phyloP scores from a whole-genome alignment of 1,140 invertebrate genomes.

The Sinella curviseta region DNA sequence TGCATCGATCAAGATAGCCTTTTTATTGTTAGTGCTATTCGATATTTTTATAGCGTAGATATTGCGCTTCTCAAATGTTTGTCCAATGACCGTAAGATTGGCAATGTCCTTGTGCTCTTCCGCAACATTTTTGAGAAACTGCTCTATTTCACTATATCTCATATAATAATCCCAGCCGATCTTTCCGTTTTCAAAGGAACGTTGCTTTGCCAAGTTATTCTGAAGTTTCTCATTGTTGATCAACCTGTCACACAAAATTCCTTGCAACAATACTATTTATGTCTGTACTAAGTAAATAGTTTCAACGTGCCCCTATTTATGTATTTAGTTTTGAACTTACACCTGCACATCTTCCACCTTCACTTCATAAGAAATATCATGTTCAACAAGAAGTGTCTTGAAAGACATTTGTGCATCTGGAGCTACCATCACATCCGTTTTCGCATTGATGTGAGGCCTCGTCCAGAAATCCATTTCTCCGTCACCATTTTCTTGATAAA shows the following conservation, averaged over 20 bases:
- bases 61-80: conserved; percentile 55
- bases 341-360: conserved; percentile 32
- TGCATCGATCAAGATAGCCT: background rate
- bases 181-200: background rate
- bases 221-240: background rate
- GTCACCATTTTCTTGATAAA: conserved; percentile 20
- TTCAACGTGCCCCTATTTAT: no score
- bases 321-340: conserved; percentile 19
- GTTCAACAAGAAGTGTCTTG: background rate
- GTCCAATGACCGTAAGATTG: conserved; percentile 53
- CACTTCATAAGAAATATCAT: conserved; percentile 13
- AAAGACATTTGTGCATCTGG: conserved; percentile 2
- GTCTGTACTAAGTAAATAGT: no score
- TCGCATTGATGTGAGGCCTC: conserved; percentile 1
- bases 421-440: conserved; percentile 37
- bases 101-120: conserved; percentile 52
- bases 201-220: background rate
- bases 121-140: conserved; percentile 56
- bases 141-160: conserved; percentile 55
- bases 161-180: conserved; percentile 3
- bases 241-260: conserved; percentile 3
- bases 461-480: conserved; percentile 38
- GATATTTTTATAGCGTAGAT: conserved; percentile 56
- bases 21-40: background rate
- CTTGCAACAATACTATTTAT: no score